Conservation (phyloP, 2,797 vertebrate species). For the Cynodonichthys magdalenae region DNA sequence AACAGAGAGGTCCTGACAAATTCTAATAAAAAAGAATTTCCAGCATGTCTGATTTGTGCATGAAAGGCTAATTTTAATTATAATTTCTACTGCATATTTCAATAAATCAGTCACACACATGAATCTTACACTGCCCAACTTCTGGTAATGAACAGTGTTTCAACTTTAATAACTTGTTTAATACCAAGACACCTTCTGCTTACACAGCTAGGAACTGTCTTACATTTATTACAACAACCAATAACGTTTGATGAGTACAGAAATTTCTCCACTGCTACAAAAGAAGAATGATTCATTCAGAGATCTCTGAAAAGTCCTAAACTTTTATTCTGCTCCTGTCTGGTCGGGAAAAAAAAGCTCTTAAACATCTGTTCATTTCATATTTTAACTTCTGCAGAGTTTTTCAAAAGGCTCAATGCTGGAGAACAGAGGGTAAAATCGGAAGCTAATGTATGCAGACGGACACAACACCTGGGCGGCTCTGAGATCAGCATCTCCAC, state of each 20-base stretch:
- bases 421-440: conserved; percentile 50
- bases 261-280: conserved; percentile 37
- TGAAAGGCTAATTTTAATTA: too few relatives aligned
- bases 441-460: conserved; percentile 69
- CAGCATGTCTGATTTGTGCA: too few relatives aligned
- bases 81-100: too few relatives aligned
- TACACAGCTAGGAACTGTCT: conserved; percentile 14
- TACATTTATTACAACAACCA: conserved; percentile 10
- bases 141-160: too few relatives aligned
- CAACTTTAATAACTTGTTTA: too few relatives aligned
- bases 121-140: too few relatives aligned
- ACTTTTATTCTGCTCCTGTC: conserved; percentile 32
- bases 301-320: conserved; percentile 39
- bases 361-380: conserved; percentile 20
- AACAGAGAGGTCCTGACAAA: too few relatives aligned
- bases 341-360: conserved; percentile 5
- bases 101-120: too few relatives aligned
- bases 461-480: conserved; percentile 63
- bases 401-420: conserved; percentile 23
- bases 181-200: too few relatives aligned
- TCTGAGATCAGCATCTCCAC: conserved; percentile 49
- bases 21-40: too few relatives aligned
- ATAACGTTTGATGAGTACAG: conserved; percentile 21
- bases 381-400: conserved; percentile 23
- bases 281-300: conserved; percentile 49